Conservation (phyloP, 2,888 invertebrate species). For the Drosophila ustulata region DNA sequence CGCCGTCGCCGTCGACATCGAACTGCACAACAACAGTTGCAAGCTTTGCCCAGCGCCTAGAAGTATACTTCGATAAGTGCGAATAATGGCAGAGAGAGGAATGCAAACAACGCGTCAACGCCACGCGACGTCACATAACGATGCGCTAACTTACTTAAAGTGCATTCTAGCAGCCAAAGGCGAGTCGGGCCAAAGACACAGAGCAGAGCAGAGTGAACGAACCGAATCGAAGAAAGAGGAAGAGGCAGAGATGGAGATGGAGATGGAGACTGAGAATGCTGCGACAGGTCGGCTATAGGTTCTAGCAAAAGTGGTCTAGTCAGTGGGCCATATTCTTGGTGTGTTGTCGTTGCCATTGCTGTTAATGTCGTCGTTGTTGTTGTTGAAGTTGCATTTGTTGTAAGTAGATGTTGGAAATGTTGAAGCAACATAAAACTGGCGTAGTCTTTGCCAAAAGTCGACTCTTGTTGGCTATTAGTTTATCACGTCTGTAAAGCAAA, state of each 20-base stretch:
- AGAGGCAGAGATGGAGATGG: background rate
- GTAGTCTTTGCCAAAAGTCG: too few relatives aligned
- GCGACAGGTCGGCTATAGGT: constrained; percentile 16
- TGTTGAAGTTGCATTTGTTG: constrained; percentile 14
- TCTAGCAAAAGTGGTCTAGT: constrained; percentile 41
- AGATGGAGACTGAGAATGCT: too few relatives aligned
- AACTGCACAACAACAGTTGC: background rate
- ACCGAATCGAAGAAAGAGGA: background rate
- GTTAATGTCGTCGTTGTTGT: background rate
- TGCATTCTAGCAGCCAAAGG: constrained; percentile 32
- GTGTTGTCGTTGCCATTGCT: constrained; percentile 3
- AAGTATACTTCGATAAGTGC: constrained; percentile 71
- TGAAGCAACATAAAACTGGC: constrained; percentile 56
- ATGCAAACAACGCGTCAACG: background rate
- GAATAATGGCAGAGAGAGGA: constrained; percentile 23
- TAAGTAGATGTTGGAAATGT: constrained; percentile 22
- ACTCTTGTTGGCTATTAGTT: constrained; percentile 17
- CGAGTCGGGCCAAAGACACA: background rate
- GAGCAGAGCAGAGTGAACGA: background rate
- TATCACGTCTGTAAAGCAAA: constrained; percentile 19
- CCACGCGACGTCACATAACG: constrained; percentile 40
- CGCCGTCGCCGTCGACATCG: too few relatives aligned
- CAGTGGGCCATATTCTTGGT: constrained; percentile 12
- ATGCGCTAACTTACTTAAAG: constrained; percentile 67
- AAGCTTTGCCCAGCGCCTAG: constrained; percentile 39